phyloP scores from a whole-genome alignment of 2,797 vertebrate species.

The Ctenochaetus hawaiiensis region DNA sequence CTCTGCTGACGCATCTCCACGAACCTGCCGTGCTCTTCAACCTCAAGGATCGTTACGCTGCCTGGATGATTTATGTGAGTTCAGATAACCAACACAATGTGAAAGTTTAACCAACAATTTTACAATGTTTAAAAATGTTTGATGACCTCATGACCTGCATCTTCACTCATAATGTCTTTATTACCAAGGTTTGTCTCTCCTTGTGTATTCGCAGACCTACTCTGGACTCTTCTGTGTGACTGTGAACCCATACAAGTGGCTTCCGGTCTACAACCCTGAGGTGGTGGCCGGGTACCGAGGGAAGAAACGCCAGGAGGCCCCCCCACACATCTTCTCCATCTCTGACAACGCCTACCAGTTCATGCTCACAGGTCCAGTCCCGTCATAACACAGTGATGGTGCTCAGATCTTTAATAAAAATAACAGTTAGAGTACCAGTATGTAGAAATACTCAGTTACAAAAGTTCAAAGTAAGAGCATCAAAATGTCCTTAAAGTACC shows the following conservation, averaged over 20 bases:
- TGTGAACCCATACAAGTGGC: slow-evolving; percentile 91
- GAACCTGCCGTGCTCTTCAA: slow-evolving; percentile 93
- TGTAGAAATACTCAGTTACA: no score
- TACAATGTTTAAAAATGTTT: no score
- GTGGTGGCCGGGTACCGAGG: slow-evolving; percentile 91
- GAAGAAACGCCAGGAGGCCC: slow-evolving; percentile 92
- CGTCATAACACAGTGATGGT: no score
- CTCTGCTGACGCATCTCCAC: slow-evolving; percentile 92
- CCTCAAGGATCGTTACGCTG: slow-evolving; percentile 93
- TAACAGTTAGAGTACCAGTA: no score
- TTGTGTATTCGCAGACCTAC: slow-evolving; percentile 87
- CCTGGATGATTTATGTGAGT: slow-evolving; percentile 94
- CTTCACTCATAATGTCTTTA: no score
- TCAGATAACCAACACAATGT: no score
- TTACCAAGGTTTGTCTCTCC: no score
- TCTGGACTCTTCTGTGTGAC: slow-evolving; percentile 92
- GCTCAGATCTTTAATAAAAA: no score
- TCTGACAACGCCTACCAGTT: slow-evolving; percentile 85
- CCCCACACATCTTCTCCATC: slow-evolving; percentile 92
- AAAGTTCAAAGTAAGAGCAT: no score
- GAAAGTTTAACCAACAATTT: no score
- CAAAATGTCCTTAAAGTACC: no score
- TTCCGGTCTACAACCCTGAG: slow-evolving; percentile 90
- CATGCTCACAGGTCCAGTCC: slow-evolving; percentile 85
- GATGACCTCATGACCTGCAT: no score